Conservation (phyloP, 2,888 invertebrate species). For the Dynastes hyllus region DNA sequence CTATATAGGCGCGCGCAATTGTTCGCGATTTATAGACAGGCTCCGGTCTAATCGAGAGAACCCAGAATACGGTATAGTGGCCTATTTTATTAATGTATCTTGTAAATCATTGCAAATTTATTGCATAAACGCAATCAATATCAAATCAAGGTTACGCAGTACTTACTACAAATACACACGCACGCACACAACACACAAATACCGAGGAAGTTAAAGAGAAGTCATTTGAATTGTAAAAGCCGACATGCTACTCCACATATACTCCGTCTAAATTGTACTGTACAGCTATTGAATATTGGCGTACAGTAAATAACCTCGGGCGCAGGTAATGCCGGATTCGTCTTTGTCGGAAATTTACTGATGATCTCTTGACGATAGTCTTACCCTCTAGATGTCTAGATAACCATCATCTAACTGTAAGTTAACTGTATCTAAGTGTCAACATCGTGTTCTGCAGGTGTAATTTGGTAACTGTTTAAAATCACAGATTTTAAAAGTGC, state of each 20-base stretch:
- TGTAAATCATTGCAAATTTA: slow-evolving; percentile 51
- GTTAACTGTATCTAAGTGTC: no score
- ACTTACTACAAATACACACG: neutral
- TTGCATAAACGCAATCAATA: slow-evolving; percentile 52
- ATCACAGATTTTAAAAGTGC: no score
- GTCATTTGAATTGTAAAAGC: slow-evolving; percentile 35
- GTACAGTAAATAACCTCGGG: no score
- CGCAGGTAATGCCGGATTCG: no score
- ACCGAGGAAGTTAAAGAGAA: slow-evolving; percentile 7
- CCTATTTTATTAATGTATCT: slow-evolving; percentile 52
- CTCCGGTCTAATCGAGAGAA: slow-evolving; percentile 47
- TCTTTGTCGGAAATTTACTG: no score
- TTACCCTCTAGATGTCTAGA: no score
- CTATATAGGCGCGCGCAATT: slow-evolving; percentile 41
- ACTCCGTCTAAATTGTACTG: slow-evolving; percentile 9
- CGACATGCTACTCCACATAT: slow-evolving; percentile 27
- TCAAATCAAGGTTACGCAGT: slow-evolving; percentile 50
- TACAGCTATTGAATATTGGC: neutral
- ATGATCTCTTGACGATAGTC: no score
- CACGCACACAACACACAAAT: neutral
- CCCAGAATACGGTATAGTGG: slow-evolving; percentile 52
- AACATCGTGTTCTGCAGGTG: no score
- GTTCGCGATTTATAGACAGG: slow-evolving; percentile 51
- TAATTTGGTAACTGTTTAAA: no score
- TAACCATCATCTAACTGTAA: no score